Base-by-base conservation (phyloP, 2,113 vertebrate genomes). In the Egretta garzetta region DNA sequence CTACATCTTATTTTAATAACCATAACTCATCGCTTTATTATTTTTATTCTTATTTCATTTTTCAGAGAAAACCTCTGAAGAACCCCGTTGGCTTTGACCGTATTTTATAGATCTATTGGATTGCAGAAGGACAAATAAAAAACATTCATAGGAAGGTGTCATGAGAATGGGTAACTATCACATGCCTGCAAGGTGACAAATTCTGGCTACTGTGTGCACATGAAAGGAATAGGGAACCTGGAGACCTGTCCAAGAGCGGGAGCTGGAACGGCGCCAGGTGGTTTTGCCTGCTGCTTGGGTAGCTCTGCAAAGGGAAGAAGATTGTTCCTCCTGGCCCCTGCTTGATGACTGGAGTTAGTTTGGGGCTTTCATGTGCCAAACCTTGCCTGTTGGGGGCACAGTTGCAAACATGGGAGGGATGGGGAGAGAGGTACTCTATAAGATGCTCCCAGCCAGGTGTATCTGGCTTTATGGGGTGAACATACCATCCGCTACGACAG, bases 1-100 rank as follows among this genome's bases (percentile, higher is more conserved):
- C 66, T 96, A 89, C 73, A 70, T 87, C 91, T 96, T 94, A 96
- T 94, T 97, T 96, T 94, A 95, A 95, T 95, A 92, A 89, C 43
- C 22, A 47, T 91, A 93, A 89, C 49, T 94, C 66, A 84, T 33
- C 13, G 1, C 8, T 70, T 73, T 52, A 10, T 55, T 33, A 7
- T 52, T 18, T 71, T 67, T 50, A 66, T 55, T 62, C 23, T 45
- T 66, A 49, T 8, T 24, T 26, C 4, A 21, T 52, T 32, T n/a
- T 15, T 12, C 9, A 37, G 53, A 33, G 47, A 70, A 94, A 87
- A 56, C 8, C 66, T 75, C 70, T 39, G 62, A 88, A 90, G 70
- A 76, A 50, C 20, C 2, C 32, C 28, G 13, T 53, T 80, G 70
- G 10, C 53, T 93, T 88, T 83, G 74, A 58, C 87, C 19, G 4